phyloP scores from a whole-genome alignment of 2,888 invertebrate species.

The Choreutis nemorana region DNA sequence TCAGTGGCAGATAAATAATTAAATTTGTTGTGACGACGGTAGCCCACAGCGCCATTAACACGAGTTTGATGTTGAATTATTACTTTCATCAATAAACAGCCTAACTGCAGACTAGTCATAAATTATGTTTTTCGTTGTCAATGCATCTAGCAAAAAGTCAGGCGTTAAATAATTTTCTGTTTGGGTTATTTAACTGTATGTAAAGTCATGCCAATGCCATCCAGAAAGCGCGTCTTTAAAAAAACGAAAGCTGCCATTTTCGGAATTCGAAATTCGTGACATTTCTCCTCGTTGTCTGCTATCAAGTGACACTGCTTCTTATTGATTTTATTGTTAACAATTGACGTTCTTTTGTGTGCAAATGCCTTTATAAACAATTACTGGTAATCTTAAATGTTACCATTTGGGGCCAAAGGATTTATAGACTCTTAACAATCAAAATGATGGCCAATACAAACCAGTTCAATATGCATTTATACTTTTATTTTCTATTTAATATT shows the following conservation, averaged over 20 bases:
- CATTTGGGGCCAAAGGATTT: too few relatives aligned
- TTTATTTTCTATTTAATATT: too few relatives aligned
- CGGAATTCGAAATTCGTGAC: conserved; percentile 28
- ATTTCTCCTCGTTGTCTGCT: conserved; percentile 38
- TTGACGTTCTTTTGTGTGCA: conserved; percentile 50
- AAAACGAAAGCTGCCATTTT: conserved; percentile 19
- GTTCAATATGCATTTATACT: too few relatives aligned
- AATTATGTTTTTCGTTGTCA: conserved; percentile 15
- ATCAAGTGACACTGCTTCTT: conserved; percentile 33
- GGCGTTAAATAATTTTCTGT: conserved; percentile 1
- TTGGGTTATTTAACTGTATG: conserved; percentile 4
- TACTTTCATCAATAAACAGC: conserved; percentile 13
- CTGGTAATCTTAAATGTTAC: too few relatives aligned
- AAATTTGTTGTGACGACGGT: conserved; percentile 42
- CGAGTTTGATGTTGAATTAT: conserved; percentile 19
- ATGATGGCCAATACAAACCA: too few relatives aligned
- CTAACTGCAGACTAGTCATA: conserved; percentile 16
- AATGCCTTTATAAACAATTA: conserved; percentile 33
- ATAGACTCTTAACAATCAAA: too few relatives aligned
- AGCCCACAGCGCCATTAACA: conserved; percentile 32
- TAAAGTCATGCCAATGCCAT: conserved; percentile 15
- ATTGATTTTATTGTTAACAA: conserved; percentile 47
- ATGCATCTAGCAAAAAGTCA: conserved; percentile 12
- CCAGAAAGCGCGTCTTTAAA: conserved; percentile 13
- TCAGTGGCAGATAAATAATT: too few relatives aligned